Conservation (phyloP, 2,113 vertebrate species). For the Electrona antarctica region DNA sequence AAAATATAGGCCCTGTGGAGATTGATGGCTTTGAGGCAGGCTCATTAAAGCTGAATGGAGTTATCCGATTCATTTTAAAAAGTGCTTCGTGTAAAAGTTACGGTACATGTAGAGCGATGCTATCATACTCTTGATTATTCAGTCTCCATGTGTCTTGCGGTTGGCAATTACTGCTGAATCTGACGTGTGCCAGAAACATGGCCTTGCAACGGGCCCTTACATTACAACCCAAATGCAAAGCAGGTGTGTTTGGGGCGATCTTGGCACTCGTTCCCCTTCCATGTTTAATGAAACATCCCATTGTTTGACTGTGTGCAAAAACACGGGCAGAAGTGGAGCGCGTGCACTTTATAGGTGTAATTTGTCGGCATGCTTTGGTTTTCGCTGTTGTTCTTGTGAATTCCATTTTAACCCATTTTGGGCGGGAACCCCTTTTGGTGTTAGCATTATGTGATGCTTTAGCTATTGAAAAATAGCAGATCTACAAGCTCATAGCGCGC, state of each 20-base stretch:
- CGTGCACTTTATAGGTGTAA: slow-evolving; percentile 21
- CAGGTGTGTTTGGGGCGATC: slow-evolving; percentile 36
- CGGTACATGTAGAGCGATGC: neutral
- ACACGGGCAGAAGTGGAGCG: slow-evolving; percentile 20
- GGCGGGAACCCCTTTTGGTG: no score
- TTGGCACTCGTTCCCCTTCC: slow-evolving; percentile 9
- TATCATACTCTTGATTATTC: slow-evolving; percentile 4
- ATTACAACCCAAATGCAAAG: slow-evolving; percentile 37
- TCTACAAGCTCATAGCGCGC: no score
- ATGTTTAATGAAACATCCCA: slow-evolving; percentile 25
- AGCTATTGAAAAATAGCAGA: no score
- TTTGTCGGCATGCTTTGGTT: slow-evolving; percentile 27
- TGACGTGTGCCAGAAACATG: slow-evolving; percentile 12
- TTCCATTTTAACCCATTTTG: no score
- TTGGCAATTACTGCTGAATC: slow-evolving; percentile 6
- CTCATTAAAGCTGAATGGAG: neutral
- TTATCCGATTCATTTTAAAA: neutral
- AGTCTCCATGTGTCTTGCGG: slow-evolving; percentile 15
- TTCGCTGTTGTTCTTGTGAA: slow-evolving; percentile 13
- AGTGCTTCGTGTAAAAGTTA: neutral
- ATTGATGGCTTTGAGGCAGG: neutral
- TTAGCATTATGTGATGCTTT: no score
- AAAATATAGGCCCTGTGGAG: neutral
- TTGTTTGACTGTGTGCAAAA: slow-evolving; percentile 32
- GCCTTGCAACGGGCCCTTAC: slow-evolving; percentile 25